phyloP scores from a whole-genome alignment of 2,888 invertebrate genomes.

The Copidosoma aretas region DNA sequence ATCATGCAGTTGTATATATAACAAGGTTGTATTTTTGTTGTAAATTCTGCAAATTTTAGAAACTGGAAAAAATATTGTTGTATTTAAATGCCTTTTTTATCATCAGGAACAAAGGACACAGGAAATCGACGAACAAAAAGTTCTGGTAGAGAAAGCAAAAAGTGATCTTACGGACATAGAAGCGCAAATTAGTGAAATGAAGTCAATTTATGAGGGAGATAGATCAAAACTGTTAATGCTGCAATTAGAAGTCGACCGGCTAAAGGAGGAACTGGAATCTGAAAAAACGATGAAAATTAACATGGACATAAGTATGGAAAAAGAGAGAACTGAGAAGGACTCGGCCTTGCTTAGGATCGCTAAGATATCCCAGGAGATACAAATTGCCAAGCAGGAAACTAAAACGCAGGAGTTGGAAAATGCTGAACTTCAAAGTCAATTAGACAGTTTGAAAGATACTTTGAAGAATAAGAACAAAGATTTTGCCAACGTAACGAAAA shows the following conservation, averaged over 20 bases:
- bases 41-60: neutral
- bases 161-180: conserved; percentile 46
- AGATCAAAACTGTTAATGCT: conserved; percentile 54
- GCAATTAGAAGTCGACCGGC: conserved; percentile 52
- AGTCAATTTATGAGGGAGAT: conserved; percentile 51
- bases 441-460: conserved; percentile 66
- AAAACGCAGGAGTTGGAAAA: conserved; percentile 73
- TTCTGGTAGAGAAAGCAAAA: conserved; percentile 50
- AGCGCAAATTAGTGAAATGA: conserved; percentile 50
- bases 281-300: conserved; percentile 51
- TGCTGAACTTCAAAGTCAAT: conserved; percentile 67
- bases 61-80: neutral
- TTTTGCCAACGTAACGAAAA: conserved; percentile 50
- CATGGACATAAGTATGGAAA: conserved; percentile 53
- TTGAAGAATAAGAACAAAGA: conserved; percentile 66
- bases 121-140: conserved; percentile 51
- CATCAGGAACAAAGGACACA: conserved; percentile 54
- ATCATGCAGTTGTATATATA: too few species aligned
- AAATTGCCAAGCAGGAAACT: conserved; percentile 77
- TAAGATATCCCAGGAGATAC: conserved; percentile 81
- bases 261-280: conserved; percentile 54
- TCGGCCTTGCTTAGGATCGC: conserved; percentile 79
- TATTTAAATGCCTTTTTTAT: conserved; percentile 23
- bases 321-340: conserved; percentile 78
- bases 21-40: too few species aligned